phyloP scores from a whole-genome alignment of 1,140 invertebrate species.

The Leptopilina clavipes region DNA sequence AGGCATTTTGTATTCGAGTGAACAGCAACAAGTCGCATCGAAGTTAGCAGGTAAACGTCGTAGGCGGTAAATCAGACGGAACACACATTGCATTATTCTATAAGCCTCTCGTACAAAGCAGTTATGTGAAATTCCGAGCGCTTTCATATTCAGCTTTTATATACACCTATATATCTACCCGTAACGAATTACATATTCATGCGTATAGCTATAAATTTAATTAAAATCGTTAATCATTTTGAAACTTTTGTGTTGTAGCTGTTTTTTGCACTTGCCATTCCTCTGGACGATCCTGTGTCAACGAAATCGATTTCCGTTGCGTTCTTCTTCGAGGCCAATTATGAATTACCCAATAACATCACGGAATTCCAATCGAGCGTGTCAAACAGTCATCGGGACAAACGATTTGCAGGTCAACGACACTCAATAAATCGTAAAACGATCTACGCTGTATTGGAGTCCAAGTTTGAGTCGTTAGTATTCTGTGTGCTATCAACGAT shows the following conservation, averaged over 20 bases:
- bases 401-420: slow-evolving; percentile 43
- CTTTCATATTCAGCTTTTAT: slow-evolving; percentile 2
- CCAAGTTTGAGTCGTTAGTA: slow-evolving; percentile 68
- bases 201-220: too few species aligned
- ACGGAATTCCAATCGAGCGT: slow-evolving; percentile 44
- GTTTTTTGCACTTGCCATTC: slow-evolving; percentile 65
- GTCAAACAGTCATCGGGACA: slow-evolving; percentile 38
- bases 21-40: slow-evolving; percentile 27
- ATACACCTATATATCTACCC: too few species aligned
- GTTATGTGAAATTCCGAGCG: slow-evolving; percentile 8
- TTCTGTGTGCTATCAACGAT: slow-evolving; percentile 17
- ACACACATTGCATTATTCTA: background rate
- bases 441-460: slow-evolving; percentile 61
- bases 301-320: slow-evolving; percentile 66
- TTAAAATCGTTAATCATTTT: slow-evolving; percentile 38
- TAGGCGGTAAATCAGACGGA: slow-evolving; percentile 3
- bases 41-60: slow-evolving; percentile 1
- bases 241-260: slow-evolving; percentile 49
- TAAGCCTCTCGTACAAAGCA: background rate
- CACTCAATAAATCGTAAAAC: slow-evolving; percentile 56
- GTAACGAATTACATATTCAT: too few species aligned
- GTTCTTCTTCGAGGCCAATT: slow-evolving; percentile 69
- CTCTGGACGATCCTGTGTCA: slow-evolving; percentile 63
- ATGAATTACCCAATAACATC: slow-evolving; percentile 60
- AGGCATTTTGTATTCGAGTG: background rate